These are phyloP conservation scores for Elaeidobius kamerunicus DNA, from an alignment of 2,888 invertebrate genomes.

Conservation along the genomic window DNA sequence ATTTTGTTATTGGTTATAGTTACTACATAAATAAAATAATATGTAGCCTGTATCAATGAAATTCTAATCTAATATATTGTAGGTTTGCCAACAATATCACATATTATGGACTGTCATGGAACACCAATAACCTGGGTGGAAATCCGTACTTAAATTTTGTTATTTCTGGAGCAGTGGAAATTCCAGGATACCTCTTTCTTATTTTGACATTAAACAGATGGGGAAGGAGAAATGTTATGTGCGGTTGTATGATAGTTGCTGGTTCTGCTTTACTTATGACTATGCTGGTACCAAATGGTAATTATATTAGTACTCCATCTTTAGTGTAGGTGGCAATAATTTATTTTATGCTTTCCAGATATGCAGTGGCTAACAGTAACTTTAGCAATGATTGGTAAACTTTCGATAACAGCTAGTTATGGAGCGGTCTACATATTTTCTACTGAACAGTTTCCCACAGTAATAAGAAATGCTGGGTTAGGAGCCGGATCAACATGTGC, in stretches of 20 bases:
- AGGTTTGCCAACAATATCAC: slow-evolving; percentile 77
- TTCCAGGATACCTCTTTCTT: slow-evolving; percentile 67
- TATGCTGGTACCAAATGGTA: slow-evolving; percentile 57
- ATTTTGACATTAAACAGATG: slow-evolving; percentile 65
- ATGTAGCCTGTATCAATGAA: too few species aligned
- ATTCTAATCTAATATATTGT: too few species aligned
- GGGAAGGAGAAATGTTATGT: slow-evolving; percentile 67
- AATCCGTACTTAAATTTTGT: slow-evolving; percentile 72
- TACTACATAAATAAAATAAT: too few species aligned
- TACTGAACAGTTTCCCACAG: slow-evolving; percentile 75
- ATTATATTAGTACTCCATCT: slow-evolving; percentile 30
- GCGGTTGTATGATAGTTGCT: slow-evolving; percentile 64
- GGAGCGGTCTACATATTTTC: slow-evolving; percentile 72
- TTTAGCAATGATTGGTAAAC: slow-evolving; percentile 68
- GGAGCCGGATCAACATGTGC: slow-evolving; percentile 64
- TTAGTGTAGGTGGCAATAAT: not conserved
- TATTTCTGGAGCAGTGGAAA: slow-evolving; percentile 70
- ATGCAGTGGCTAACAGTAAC: slow-evolving; percentile 57
- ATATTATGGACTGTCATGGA: slow-evolving; percentile 77
- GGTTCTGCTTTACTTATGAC: slow-evolving; percentile 60
- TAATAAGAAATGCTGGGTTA: slow-evolving; percentile 62
- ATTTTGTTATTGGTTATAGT: too few species aligned
- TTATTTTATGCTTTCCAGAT: slow-evolving; percentile 44
- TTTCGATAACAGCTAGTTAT: slow-evolving; percentile 70
- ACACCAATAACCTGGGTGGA: slow-evolving; percentile 68